Evolutionary conservation across 2,113 vertebrate genomes (phyloP).

Genomic region (Semnornis frantzii): DNA sequence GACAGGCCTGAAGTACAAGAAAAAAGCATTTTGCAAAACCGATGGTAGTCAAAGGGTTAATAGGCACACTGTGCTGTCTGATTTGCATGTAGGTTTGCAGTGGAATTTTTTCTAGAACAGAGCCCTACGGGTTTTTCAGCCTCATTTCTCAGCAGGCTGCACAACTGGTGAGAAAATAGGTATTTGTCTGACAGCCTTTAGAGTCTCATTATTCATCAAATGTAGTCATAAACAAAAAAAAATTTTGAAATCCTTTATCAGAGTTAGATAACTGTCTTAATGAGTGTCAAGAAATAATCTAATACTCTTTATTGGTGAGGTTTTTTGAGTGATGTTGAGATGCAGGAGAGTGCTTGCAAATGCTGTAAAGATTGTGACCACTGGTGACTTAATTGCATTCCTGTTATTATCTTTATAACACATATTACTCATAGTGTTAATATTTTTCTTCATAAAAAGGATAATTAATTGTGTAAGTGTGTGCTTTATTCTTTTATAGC

Average conservation of each 20-base stretch:
- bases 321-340: conserved; percentile 11
- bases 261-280: conserved; percentile 13
- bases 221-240: conserved; percentile 25
- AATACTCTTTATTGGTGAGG: not conserved
- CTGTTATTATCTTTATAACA: not conserved
- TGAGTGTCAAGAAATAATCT: conserved; percentile 28
- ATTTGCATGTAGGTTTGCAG: conserved; percentile 49
- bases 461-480: not conserved
- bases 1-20: not conserved
- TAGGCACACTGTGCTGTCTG: not conserved
- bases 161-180: conserved; percentile 48
- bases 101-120: conserved; percentile 42
- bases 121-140: conserved; percentile 47
- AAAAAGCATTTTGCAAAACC: not conserved
- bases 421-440: not conserved
- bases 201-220: conserved; percentile 63
- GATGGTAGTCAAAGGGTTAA: not conserved
- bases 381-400: not conserved
- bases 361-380: not conserved
- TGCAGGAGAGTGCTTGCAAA: not conserved
- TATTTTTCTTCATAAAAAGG: not conserved
- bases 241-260: conserved; percentile 52
- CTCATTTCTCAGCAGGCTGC: conserved; percentile 68
- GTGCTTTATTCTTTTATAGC: not conserved
- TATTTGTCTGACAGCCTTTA: conserved; percentile 61